Conservation (phyloP, 2,888 invertebrate genomes). For the Polyommatus iphigenia region DNA sequence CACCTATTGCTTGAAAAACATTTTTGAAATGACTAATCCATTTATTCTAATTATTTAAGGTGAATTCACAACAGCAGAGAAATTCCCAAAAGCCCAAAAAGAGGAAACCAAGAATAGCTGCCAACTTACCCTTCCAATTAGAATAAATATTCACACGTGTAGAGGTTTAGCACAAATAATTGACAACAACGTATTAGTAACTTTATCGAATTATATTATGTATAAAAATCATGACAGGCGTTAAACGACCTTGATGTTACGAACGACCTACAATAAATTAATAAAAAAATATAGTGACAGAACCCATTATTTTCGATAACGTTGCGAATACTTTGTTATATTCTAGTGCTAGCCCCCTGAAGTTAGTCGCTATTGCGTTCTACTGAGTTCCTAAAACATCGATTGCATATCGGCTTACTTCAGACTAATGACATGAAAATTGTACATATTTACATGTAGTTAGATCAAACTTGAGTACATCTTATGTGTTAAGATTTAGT, state of each 20-base stretch:
- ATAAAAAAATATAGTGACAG: neutral
- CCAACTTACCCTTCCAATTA: constrained; percentile 69
- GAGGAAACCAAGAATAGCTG: constrained; percentile 70
- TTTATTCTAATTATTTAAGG: neutral
- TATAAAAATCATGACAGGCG: too few relatives aligned
- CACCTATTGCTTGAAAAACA: too few relatives aligned
- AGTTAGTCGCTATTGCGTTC: constrained; percentile 25
- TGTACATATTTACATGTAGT: constrained; percentile 11
- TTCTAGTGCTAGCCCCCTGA: neutral
- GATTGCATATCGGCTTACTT: constrained; percentile 1
- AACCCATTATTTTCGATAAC: neutral
- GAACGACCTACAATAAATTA: too few relatives aligned
- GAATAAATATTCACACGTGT: constrained; percentile 48
- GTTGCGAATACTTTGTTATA: neutral
- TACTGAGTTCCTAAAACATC: constrained; percentile 22
- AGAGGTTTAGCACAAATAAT: neutral
- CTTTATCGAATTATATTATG: too few relatives aligned
- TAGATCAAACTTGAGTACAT: constrained; percentile 9
- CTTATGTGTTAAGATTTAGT: constrained; percentile 7
- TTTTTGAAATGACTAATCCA: too few relatives aligned
- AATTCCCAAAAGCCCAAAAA: constrained; percentile 50
- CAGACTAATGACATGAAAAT: constrained; percentile 27
- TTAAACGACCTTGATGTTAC: too few relatives aligned
- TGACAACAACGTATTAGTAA: too few relatives aligned
- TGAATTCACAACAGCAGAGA: constrained; percentile 36